These are phyloP conservation scores for Thryonomys swinderianus DNA, from an alignment of 2,113 vertebrate genomes.

Conservation along the genomic window DNA sequence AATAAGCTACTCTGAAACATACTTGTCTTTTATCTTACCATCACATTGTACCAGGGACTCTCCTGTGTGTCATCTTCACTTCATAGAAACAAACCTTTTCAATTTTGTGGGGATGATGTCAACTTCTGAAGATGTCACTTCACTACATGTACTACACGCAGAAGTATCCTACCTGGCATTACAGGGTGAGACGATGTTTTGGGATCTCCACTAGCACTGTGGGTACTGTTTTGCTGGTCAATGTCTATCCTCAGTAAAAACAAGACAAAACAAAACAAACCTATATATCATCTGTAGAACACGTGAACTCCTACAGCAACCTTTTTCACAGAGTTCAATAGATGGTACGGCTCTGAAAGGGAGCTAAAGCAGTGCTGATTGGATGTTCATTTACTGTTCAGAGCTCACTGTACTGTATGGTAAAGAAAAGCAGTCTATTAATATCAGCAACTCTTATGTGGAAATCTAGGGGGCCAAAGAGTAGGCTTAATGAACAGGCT, in stretches of 20 bases:
- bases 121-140: neutral
- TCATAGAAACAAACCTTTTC: neutral
- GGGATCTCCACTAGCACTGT: neutral
- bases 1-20: neutral
- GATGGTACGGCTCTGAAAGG: conserved; percentile 43
- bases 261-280: neutral
- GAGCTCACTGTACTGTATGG: conserved; percentile 8
- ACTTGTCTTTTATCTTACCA: neutral
- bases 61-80: neutral
- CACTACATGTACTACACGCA: accelerated
- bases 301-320: neutral
- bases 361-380: neutral
- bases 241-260: conserved; percentile 54
- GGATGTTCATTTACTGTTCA: conserved; percentile 64
- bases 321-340: conserved; percentile 5
- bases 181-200: neutral
- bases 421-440: conserved; percentile 24
- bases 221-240: neutral
- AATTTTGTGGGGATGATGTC: neutral
- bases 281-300: neutral
- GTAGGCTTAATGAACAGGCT: conserved; percentile 31
- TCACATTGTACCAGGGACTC: neutral
- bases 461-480: neutral
- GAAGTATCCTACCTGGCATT: accelerated
- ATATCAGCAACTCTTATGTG: neutral